Evolutionary conservation across 2,888 invertebrate species (phyloP).

Genomic region (Watsonalla binaria): DNA sequence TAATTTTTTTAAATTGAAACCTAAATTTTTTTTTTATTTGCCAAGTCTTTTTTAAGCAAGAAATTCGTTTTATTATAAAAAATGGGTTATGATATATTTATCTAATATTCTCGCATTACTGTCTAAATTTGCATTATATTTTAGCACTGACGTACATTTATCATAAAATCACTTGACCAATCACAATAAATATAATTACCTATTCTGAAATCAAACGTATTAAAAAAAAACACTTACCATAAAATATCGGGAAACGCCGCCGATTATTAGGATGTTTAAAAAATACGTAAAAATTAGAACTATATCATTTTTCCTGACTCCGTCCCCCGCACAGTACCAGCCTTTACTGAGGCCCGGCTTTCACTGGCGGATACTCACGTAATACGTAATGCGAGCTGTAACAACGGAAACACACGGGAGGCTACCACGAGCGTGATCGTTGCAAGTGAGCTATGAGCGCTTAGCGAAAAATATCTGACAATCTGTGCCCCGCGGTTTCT

Average conservation of each 20-base stretch:
- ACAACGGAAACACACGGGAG: slow-evolving; percentile 34
- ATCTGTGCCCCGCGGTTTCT: too few species aligned
- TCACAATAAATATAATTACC: too few species aligned
- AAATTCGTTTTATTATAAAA: too few species aligned
- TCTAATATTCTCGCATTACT: too few species aligned
- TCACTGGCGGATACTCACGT: slow-evolving; percentile 50
- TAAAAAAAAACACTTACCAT: slow-evolving; percentile 4
- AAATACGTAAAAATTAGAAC: slow-evolving; percentile 9
- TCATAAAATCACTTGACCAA: too few species aligned
- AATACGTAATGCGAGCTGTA: slow-evolving; percentile 47
- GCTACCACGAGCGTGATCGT: slow-evolving; percentile 9
- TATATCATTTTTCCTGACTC: slow-evolving; percentile 29
- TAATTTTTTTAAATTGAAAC: too few species aligned
- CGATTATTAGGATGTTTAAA: slow-evolving; percentile 3
- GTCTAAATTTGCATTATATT: too few species aligned
- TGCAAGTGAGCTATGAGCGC: not conserved
- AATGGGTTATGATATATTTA: too few species aligned
- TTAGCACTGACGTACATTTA: too few species aligned
- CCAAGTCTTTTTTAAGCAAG: too few species aligned
- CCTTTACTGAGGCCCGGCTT: slow-evolving; percentile 40
- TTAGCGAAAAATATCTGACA: too few species aligned
- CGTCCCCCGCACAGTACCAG: slow-evolving; percentile 17
- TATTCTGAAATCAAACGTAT: not conserved
- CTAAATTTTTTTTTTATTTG: too few species aligned
- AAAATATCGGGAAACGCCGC: slow-evolving; percentile 20